Evolutionary conservation across 2,113 vertebrate species (phyloP).

Genomic region (Microtus ochrogaster): DNA sequence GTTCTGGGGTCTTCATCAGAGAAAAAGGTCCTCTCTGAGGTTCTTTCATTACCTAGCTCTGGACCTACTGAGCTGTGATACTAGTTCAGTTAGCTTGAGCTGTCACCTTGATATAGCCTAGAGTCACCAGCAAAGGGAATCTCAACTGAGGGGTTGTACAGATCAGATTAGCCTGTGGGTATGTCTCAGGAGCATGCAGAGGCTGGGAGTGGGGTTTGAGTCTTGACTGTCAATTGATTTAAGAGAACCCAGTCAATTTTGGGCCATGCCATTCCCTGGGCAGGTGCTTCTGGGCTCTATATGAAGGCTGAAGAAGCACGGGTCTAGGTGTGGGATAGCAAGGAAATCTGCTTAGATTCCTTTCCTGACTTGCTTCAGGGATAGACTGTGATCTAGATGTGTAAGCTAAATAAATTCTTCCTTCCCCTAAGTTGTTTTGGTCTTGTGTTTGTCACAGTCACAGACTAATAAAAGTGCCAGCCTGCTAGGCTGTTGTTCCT

Average conservation of each 20-base stretch:
- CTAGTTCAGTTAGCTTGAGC: neutral
- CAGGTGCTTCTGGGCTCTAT: neutral
- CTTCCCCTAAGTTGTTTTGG: neutral
- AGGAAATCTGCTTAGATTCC: neutral
- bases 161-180: neutral
- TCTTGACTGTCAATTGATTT: neutral
- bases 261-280: neutral
- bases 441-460: neutral
- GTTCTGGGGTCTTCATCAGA: no score
- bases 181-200: no score
- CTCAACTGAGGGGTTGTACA: neutral
- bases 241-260: neutral
- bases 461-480: neutral
- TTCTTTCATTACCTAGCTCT: no score
- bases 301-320: neutral
- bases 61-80: neutral
- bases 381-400: neutral
- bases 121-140: neutral
- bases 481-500: neutral
- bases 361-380: neutral
- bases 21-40: no score
- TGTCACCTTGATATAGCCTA: neutral
- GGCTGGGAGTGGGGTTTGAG: neutral
- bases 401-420: neutral
- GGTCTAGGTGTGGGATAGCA: no score